Percentiles rank a stretch among this genome's conserved stretches.
Evolutionary conservation across 2,888 invertebrate genomes (phyloP).

Genomic region (Gymnoscelis rufifasciata): DNA sequence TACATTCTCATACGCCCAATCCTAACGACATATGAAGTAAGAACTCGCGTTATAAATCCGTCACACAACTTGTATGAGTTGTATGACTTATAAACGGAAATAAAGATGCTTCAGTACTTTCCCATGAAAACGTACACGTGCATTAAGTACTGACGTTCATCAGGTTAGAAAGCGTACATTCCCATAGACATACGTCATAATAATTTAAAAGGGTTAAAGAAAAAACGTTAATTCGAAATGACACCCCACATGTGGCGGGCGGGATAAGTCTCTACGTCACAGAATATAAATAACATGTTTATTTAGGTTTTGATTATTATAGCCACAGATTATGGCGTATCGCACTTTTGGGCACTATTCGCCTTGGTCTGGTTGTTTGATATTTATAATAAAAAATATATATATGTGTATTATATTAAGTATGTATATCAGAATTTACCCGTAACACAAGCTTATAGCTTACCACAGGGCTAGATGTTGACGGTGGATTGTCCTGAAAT

Average conservation of each 20-base stretch:
- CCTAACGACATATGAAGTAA: background rate
- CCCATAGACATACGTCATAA: slow-evolving; percentile 65
- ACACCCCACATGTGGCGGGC: slow-evolving; percentile 49
- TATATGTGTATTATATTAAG: too few relatives aligned
- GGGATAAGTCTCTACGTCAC: slow-evolving; percentile 44
- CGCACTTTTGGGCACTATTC: too few relatives aligned
- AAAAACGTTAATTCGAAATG: slow-evolving; percentile 58
- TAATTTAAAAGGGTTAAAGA: slow-evolving; percentile 69
- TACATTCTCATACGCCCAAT: background rate
- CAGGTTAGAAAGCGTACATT: slow-evolving; percentile 36
- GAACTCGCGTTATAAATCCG: slow-evolving; percentile 4
- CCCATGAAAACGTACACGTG: slow-evolving; percentile 18
- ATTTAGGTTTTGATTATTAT: background rate
- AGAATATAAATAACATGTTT: background rate
- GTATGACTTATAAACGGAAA: slow-evolving; percentile 4
- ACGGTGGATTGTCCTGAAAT: too few relatives aligned
- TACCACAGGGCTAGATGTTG: too few relatives aligned
- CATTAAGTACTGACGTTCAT: slow-evolving; percentile 7
- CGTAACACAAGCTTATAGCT: too few relatives aligned
- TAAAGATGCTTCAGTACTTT: slow-evolving; percentile 14
- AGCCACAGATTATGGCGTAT: too few relatives aligned
- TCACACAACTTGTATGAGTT: slow-evolving; percentile 2
- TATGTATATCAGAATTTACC: too few relatives aligned
- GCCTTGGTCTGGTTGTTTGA: too few relatives aligned
- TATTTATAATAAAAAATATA: too few relatives aligned